Evolutionary conservation across 1,140 invertebrate genomes (phyloP).

Genomic region (Zaprionus lachaisei): DNA sequence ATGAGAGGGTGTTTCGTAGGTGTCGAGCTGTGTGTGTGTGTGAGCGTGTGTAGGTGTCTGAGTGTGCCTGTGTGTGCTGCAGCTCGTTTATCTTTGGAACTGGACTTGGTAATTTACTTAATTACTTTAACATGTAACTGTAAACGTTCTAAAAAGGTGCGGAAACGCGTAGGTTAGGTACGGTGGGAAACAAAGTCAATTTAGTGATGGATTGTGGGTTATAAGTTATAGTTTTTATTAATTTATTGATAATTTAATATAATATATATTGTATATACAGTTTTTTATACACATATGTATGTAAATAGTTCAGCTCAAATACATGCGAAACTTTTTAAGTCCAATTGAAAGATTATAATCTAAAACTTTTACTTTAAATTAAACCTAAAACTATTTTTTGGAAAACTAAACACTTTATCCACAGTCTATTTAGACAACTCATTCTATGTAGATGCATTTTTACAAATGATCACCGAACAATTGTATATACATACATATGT

Average conservation of each 20-base stretch:
- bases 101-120: slow-evolving; percentile 78
- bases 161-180: slow-evolving; percentile 22
- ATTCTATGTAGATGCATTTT: no score
- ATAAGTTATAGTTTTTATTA: neutral
- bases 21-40: slow-evolving; percentile 6
- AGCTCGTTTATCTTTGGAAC: slow-evolving; percentile 52
- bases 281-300: no score
- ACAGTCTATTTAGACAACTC: no score
- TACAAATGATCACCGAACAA: no score
- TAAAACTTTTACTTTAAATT: no score
- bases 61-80: slow-evolving; percentile 38
- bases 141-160: slow-evolving; percentile 46
- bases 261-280: no score
- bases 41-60: slow-evolving; percentile 7
- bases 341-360: no score
- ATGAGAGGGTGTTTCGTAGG: slow-evolving; percentile 9
- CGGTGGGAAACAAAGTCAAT: neutral
- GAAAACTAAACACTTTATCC: no score
- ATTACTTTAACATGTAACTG: slow-evolving; percentile 78
- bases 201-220: neutral
- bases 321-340: no score
- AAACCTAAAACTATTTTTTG: no score
- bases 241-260: neutral
- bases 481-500: no score
- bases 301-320: no score